These are phyloP conservation scores for Chaunax sp. DNA, from an alignment of 2,797 vertebrate genomes.

Conservation along the genomic window DNA sequence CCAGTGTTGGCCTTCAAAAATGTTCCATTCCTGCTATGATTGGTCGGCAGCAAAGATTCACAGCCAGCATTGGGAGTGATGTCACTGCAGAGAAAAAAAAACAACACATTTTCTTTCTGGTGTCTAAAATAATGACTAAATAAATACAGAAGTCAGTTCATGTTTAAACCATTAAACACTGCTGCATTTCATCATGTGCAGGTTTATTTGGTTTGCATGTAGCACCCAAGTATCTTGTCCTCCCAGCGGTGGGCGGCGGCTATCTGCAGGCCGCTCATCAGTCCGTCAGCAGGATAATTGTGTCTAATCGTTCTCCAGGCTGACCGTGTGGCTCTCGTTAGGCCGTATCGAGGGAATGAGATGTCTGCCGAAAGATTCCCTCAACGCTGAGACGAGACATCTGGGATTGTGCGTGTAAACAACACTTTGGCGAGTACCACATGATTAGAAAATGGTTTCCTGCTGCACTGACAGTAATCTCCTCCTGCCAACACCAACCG, in stretches of 20 bases:
- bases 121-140: no score
- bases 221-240: not conserved
- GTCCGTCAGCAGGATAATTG: slow-evolving; percentile 29
- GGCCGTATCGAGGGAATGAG: slow-evolving; percentile 23
- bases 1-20: no score
- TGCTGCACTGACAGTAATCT: slow-evolving; percentile 41
- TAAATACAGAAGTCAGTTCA: no score
- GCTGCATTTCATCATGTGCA: no score
- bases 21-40: no score
- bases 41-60: no score
- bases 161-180: no score
- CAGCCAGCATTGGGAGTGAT: no score
- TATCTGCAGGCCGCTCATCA: no score
- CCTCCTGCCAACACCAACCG: slow-evolving; percentile 34
- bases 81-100: no score
- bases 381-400: slow-evolving; percentile 44
- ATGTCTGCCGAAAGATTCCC: slow-evolving; percentile 35
- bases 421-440: slow-evolving; percentile 39
- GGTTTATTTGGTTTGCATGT: no score
- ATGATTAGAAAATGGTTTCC: slow-evolving; percentile 59
- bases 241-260: not conserved
- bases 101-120: no score
- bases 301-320: slow-evolving; percentile 24
- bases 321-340: slow-evolving; percentile 31
- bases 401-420: slow-evolving; percentile 39